phyloP scores from a whole-genome alignment of 1,140 invertebrate species.

The Lycorma delicatula region DNA sequence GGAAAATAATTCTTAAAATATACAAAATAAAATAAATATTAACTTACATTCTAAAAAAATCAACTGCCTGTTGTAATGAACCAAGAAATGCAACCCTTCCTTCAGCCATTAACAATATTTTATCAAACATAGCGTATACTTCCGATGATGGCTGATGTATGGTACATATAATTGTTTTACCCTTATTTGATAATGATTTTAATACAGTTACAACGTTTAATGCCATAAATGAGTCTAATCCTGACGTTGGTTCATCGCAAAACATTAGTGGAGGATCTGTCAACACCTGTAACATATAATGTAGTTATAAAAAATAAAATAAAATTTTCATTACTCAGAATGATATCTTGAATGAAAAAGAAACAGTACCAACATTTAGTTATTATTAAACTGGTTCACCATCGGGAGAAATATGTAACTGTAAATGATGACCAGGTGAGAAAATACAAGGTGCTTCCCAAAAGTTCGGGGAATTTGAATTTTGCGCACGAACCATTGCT shows the following conservation, averaged over 20 bases:
- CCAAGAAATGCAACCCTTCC: conserved; percentile 87
- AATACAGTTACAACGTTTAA: conserved; percentile 81
- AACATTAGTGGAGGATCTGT: conserved; percentile 93
- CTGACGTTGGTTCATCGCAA: conserved; percentile 94
- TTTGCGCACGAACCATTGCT: no score
- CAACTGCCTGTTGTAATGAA: conserved; percentile 60
- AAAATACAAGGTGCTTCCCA: no score
- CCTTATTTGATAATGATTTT: conserved; percentile 65
- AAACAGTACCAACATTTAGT: neutral
- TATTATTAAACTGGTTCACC: neutral
- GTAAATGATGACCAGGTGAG: neutral
- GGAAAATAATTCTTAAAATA: no score
- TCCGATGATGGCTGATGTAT: conserved; percentile 96
- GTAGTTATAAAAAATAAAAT: neutral
- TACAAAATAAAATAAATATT: no score
- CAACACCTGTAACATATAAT: conserved; percentile 48
- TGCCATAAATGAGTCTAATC: conserved; percentile 77
- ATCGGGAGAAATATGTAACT: no score
- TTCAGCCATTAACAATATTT: conserved; percentile 82
- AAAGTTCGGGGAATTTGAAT: no score
- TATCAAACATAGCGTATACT: conserved; percentile 86
- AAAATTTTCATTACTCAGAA: neutral
- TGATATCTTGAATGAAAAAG: neutral
- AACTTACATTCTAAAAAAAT: conserved; percentile 77
- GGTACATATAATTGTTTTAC: conserved; percentile 88